Base-by-base conservation (phyloP, 2,113 vertebrate genomes). In the Salvator merianae region DNA sequence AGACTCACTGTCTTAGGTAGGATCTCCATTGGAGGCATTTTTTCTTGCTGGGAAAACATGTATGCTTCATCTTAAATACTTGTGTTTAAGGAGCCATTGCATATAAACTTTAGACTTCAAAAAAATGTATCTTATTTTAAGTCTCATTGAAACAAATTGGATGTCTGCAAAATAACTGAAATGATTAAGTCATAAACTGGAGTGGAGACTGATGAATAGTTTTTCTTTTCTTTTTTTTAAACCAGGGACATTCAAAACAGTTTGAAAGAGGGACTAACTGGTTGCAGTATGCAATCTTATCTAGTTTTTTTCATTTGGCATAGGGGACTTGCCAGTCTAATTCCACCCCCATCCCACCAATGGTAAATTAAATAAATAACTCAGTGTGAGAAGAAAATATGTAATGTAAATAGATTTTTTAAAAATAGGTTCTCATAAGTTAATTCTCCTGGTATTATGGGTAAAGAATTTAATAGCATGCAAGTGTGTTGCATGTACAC, bases 1-100 rank as follows among this genome's bases (percentile, higher is more conserved):
- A 40, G 73, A 26, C 43, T 92, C 66, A 82, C 84, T 71, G 88
- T 85, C 24, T 50, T 79, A 16, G 79, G 74, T 87, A 89, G 74
- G 86, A 72, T 73, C 14, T 12, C 62, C 1, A 9, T 28, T 43
- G 26, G 28, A 66, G 40, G 6, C 16, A 13, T 55, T 7, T 55
- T 55, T 79, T 63, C 10, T 22, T 26, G 28, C 10, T 28, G 30
- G 18, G 50, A 24, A 10, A 26, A n/a, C 5, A 30, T 72, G 50
- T 28, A 10, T 38, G n/a, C 5, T 55, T 77, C 34, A 69, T 53
- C 59, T 50, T 10, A 5, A 8, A 36, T 69, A 70, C 13, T 34
- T 26, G n/a, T 28, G 14, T 20, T 18, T 26, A 1, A 7, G 5
- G 28, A 66, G 28, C 20, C 7, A 7, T 7, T 9, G 38, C 38